Conservation (phyloP, 1,140 invertebrate species). For the Dermatophagoides farinae region DNA sequence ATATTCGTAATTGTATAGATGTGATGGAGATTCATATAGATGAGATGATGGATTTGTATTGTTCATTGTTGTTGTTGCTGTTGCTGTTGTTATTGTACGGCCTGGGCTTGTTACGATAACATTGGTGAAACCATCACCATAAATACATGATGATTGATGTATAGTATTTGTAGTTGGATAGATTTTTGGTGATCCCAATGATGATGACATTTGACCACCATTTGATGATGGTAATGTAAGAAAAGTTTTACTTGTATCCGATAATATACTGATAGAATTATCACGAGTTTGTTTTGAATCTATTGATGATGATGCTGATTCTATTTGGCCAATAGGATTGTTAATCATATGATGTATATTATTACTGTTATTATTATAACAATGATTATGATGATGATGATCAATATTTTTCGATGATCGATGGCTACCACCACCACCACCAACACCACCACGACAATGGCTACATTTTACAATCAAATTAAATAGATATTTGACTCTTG, state of each 20-base stretch:
- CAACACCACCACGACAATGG: background rate
- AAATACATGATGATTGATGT: background rate
- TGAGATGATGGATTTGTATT: conserved; percentile 2
- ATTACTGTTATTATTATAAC: too few relatives aligned
- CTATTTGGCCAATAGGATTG: too few relatives aligned
- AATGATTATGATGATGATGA: background rate
- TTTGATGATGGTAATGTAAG: background rate
- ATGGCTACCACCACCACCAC: background rate
- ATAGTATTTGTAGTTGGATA: too few relatives aligned
- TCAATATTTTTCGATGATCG: background rate
- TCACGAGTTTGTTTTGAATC: background rate
- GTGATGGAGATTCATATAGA: background rate
- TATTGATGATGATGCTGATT: background rate
- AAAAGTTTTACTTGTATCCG: conserved; percentile 4
- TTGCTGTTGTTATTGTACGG: too few relatives aligned
- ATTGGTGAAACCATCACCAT: too few relatives aligned
- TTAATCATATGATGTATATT: too few relatives aligned
- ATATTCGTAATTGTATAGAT: conserved; percentile 3
- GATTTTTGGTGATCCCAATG: too few relatives aligned
- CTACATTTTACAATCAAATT: background rate
- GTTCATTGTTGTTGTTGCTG: background rate
- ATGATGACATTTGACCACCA: background rate
- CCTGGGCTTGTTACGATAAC: too few relatives aligned
- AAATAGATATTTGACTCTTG: background rate
- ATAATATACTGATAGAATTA: conserved; percentile 4